Percentiles rank a stretch among this genome's conserved stretches.
Conservation (phyloP, 2,888 invertebrate genomes). For the Leucophenga montana region DNA sequence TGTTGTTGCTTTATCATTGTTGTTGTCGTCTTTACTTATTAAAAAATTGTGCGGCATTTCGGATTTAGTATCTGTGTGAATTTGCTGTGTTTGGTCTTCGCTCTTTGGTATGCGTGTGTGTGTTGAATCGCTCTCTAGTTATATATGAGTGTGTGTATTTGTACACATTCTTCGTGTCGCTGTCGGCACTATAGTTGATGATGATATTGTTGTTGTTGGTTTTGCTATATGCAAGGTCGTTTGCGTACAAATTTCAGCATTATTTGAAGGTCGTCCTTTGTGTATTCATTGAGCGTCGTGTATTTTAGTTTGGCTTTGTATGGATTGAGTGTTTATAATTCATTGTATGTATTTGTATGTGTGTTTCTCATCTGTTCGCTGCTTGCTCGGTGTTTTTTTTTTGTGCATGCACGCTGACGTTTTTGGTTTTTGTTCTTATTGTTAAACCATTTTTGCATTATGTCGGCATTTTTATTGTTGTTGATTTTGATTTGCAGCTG, state of each 20-base stretch:
- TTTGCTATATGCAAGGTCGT: constrained; percentile 73
- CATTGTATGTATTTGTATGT: background rate
- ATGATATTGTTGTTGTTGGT: constrained; percentile 42
- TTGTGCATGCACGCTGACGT: too few species aligned
- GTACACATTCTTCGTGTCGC: constrained; percentile 25
- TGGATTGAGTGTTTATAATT: background rate
- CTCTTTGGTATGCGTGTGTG: background rate
- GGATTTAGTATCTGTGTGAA: background rate
- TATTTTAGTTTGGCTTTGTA: too few species aligned
- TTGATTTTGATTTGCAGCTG: too few species aligned
- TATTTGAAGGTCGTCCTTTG: constrained; percentile 74
- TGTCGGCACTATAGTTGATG: constrained; percentile 20
- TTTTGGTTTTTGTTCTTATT: too few species aligned
- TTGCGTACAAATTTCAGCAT: constrained; percentile 73
- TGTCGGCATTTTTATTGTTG: too few species aligned
- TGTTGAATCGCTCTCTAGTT: constrained; percentile 16
- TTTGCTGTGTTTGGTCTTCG: background rate
- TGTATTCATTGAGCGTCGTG: constrained; percentile 46
- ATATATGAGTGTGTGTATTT: background rate
- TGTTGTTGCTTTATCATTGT: constrained; percentile 29
- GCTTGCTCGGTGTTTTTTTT: background rate
- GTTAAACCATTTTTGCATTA: too few species aligned
- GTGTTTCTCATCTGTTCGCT: background rate
- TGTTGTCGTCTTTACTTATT: constrained; percentile 37
- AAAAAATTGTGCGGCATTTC: background rate